A percentile compares a stretch with the other conserved stretches of the same genome.
These are phyloP conservation scores for Labroides dimidiatus DNA, from an alignment of 2,797 vertebrate genomes.

Conservation along the genomic window DNA sequence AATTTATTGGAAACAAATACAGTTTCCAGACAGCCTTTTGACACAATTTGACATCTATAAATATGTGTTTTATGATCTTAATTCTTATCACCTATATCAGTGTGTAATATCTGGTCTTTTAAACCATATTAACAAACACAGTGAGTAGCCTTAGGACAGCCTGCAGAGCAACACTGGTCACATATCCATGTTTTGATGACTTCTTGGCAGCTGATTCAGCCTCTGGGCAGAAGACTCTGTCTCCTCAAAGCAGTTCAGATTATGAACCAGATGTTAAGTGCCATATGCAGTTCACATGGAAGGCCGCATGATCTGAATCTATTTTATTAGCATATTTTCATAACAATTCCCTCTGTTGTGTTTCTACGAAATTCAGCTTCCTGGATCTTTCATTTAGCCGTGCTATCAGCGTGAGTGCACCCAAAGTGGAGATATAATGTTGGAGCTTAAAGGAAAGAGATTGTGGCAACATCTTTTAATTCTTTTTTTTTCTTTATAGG, in stretches of 20 bases:
- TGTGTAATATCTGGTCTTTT: constrained; percentile 27
- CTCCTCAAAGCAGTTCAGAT: constrained; percentile 48
- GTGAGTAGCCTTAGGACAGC: constrained; percentile 23
- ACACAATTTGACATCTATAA: neutral
- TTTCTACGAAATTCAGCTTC: constrained; percentile 48
- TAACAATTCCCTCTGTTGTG: constrained; percentile 18
- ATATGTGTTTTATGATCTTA: neutral
- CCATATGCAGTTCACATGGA: constrained; percentile 54
- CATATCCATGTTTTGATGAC: constrained; percentile 56
- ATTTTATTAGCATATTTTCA: constrained; percentile 49
- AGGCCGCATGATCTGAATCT: constrained; percentile 49
- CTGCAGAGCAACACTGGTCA: constrained; percentile 38
- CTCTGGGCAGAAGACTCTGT: constrained; percentile 49
- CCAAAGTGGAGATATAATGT: constrained; percentile 8
- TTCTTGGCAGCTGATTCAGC: constrained; percentile 47
- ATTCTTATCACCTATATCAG: constrained; percentile 11
- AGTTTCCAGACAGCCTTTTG: constrained; percentile 11
- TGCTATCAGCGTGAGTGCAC: constrained; percentile 14
- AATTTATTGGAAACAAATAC: constrained; percentile 9
- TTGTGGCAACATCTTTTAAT: constrained; percentile 35
- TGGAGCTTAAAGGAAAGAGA: constrained; percentile 12
- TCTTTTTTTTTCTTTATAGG: constrained; percentile 35
- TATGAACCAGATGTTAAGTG: constrained; percentile 67
- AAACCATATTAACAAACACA: constrained; percentile 12
- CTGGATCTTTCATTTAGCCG: constrained; percentile 16